Base-by-base conservation (phyloP, 1,140 invertebrate genomes). In the Dendroctonus valens region DNA sequence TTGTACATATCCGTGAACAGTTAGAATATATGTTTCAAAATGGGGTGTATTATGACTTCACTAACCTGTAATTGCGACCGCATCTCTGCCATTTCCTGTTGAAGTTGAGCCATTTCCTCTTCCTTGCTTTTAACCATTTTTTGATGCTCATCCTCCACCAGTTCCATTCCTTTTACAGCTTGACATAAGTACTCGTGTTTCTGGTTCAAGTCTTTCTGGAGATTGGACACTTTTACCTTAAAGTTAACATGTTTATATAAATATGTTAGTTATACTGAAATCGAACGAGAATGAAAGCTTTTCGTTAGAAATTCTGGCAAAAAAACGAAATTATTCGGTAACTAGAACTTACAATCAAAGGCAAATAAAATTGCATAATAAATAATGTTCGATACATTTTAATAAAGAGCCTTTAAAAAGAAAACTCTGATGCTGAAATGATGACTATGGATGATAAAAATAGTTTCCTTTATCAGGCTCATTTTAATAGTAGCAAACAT, bases 181-280 rank as follows among this genome's bases (percentile, higher is more conserved):
- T 92, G 90, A 67, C 86, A 88, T 11, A 96, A 79, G 50, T 94
- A 81, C 71, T 90, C 88, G 72, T 93, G 90, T 79, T 93, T 94
- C 70, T 94, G 91, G 38, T 83, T 79, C 3, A 94, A 74, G 67
- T 94, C 90, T 72, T 91, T 89, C 68, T 87, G 86, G 48, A 93
- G 73, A 70, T 88, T 86, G 77, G 93, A 91, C 9, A 89, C 83
- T 77, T 92, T 89, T 4, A 91, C 87, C 85, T 91, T 77, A 62
- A 82, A 75, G n/a, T 26, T 26, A 26, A 26, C 26, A 26, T 26
- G 26, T 26, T 26, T 26, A 26, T 3, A 15, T 51, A 51, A 51
- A n/a, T n/a, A n/a, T n/a, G n/a, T n/a, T n/a, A n/a, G n/a, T n/a
- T n/a, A n/a, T n/a, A n/a, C n/a, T n/a, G n/a, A n/a, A n/a, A n/a